Evolutionary conservation across 2,888 invertebrate genomes (phyloP).

Genomic region (Archips xylosteana): DNA sequence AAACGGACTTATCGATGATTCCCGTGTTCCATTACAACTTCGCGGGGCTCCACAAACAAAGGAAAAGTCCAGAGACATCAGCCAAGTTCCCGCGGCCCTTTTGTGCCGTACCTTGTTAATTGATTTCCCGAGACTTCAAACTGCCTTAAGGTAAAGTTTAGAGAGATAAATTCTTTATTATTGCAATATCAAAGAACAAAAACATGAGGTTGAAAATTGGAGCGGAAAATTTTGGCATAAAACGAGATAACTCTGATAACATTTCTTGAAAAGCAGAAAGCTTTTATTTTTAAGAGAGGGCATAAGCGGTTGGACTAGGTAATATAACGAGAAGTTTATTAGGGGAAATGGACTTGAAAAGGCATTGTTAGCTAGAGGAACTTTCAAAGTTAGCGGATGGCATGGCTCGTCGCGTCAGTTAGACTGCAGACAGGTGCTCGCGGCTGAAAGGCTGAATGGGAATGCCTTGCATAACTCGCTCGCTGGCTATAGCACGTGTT

Average conservation of each 20-base stretch:
- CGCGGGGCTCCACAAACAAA: slow-evolving; percentile 14
- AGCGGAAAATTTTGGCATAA: background rate
- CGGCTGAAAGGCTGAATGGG: slow-evolving; percentile 39
- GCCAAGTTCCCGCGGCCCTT: slow-evolving; percentile 13
- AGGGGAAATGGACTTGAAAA: slow-evolving; percentile 34
- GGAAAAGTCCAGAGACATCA: slow-evolving; percentile 20
- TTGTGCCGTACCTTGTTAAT: slow-evolving; percentile 21
- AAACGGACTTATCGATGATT: slow-evolving; percentile 32
- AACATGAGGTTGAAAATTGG: slow-evolving; percentile 6
- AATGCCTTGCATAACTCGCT: slow-evolving; percentile 16
- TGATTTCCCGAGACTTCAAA: slow-evolving; percentile 29
- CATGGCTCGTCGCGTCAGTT: slow-evolving; percentile 23
- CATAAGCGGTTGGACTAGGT: background rate
- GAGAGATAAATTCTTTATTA: slow-evolving; percentile 8
- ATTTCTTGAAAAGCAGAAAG: slow-evolving; percentile 11
- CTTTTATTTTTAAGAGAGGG: slow-evolving; percentile 7
- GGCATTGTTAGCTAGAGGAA: slow-evolving; percentile 32
- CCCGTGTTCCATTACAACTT: slow-evolving; percentile 12
- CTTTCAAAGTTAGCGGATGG: slow-evolving; percentile 27
- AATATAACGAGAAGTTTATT: slow-evolving; percentile 30
- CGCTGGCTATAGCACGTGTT: slow-evolving; percentile 27
- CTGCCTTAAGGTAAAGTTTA: slow-evolving; percentile 28
- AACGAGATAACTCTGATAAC: slow-evolving; percentile 12
- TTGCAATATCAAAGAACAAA: slow-evolving; percentile 22
- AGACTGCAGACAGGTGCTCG: slow-evolving; percentile 33